Evolutionary conservation across 2,888 invertebrate genomes (phyloP), one percentile per base, ranked within the genome.

Genomic region (Lacanobia wlatinum): DNA sequence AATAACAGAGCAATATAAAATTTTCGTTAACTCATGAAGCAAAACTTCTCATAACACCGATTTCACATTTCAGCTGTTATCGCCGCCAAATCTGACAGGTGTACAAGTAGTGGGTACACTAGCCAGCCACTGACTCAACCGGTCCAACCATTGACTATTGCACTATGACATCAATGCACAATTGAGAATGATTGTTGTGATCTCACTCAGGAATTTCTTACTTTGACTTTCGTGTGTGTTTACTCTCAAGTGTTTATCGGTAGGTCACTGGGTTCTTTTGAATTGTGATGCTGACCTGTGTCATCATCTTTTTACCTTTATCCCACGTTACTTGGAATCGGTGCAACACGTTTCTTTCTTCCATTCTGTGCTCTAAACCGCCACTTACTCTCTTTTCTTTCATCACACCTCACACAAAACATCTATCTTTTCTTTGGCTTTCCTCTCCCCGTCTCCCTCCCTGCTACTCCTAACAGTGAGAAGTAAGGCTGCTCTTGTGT

Each of bases 131-230:
- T 56, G 71, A 77, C 62, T 82, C 48, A 78, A 83, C 65, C 69
- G 69, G 58, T 65, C 34, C 34, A 58, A 56, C 50, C 69, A 76
- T 63, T 58, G 55, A 58, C 21, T 68, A 69, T 74, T 75, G 75
- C 80, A 76, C 86, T 76, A 70, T 84, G 86, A 76, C 73, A 63
- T 70, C 60, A 60, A 66, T 62, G 66, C 16, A 72, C 60, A 80
- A 63, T 63, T 56, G 50, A 70, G 40, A 81, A 63, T 55, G 43
- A 64, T 21, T 23, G 68, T 34, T 65, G 40, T 59, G 78, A 66
- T 70, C 58, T 66, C 50, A 77, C 58, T 59, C 6, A 48, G 38
- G 38, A 78, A 59, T 82, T 70, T 70, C 28, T 40, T 55, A 55
- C n/a, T 53, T 55, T 43, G 64, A 55, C 23, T 59, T 73, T 58